These are phyloP conservation scores for Acrocyrtus sp. DNA, from an alignment of 2,888 invertebrate species.

Conservation along the genomic window DNA sequence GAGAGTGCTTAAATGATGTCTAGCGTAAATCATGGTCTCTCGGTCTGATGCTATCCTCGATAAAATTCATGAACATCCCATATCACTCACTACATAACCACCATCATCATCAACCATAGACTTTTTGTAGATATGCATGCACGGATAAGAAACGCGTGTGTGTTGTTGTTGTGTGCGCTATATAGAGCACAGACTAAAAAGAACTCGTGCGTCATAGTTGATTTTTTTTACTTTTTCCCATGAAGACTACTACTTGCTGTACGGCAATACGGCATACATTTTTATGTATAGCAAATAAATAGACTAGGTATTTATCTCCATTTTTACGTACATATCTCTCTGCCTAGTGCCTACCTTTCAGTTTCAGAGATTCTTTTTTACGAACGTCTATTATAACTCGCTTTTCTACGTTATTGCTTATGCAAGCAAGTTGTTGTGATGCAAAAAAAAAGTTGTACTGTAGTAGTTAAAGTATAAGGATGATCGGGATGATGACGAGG, in stretches of 20 bases:
- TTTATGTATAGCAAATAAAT: too few relatives aligned
- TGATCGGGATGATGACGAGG: too few relatives aligned
- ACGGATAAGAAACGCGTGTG: conserved; percentile 8
- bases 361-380: too few relatives aligned
- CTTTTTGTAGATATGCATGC: neutral
- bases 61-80: conserved; percentile 50
- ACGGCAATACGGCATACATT: too few relatives aligned
- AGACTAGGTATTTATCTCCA: too few relatives aligned
- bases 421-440: neutral
- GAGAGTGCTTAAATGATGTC: conserved; percentile 46
- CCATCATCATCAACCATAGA: conserved; percentile 1
- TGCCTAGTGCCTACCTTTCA: too few relatives aligned
- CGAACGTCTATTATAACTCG: too few relatives aligned
- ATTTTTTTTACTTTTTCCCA: conserved; percentile 44
- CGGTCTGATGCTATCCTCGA: conserved; percentile 49
- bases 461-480: too few relatives aligned
- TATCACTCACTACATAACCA: neutral
- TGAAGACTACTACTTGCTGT: conserved; percentile 37
- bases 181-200: conserved; percentile 27
- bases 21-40: conserved; percentile 52
- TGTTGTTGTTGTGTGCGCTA: conserved; percentile 2
- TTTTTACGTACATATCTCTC: too few relatives aligned
- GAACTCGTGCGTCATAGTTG: conserved; percentile 47
- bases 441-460: conserved; percentile 5
- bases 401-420: too few relatives aligned